A percentile compares a stretch with the other conserved stretches of the same genome.
Conservation (phyloP, 2,888 invertebrate species). For the Eremobia ochroleuca region DNA sequence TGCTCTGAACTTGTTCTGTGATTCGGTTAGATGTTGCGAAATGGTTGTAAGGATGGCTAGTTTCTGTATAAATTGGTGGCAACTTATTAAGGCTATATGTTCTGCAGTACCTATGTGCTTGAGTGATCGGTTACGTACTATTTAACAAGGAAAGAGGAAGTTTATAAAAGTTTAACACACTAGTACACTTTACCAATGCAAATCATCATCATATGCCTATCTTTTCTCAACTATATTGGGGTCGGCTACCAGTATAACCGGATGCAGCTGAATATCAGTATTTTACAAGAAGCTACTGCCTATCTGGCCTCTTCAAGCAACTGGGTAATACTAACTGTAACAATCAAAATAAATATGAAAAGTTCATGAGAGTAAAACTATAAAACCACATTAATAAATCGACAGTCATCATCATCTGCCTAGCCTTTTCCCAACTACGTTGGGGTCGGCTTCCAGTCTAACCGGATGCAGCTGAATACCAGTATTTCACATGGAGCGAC, state of each 20-base stretch:
- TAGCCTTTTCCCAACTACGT: too few species aligned
- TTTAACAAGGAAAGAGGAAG: background rate
- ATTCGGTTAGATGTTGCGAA: slow-evolving; percentile 56
- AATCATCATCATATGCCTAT: background rate
- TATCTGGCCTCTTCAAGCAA: too few species aligned
- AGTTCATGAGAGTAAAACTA: background rate
- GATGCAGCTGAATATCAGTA: background rate
- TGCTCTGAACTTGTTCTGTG: slow-evolving; percentile 60
- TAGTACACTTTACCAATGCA: background rate
- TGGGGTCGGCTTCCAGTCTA: too few species aligned
- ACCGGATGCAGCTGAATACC: too few species aligned
- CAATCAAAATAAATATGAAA: background rate
- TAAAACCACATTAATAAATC: background rate
- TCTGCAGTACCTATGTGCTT: background rate
- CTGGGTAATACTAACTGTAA: background rate
- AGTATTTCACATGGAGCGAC: too few species aligned
- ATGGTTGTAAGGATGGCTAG: slow-evolving; percentile 32
- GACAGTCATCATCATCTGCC: too few species aligned
- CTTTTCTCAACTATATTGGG: too few species aligned
- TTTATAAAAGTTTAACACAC: background rate
- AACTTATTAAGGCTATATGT: background rate
- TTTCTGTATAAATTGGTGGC: background rate
- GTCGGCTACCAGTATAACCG: background rate
- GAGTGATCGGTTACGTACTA: background rate
- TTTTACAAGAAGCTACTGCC: background rate